Evolutionary conservation across 2,888 invertebrate species (phyloP).

Genomic region (Drosophila mercatorum): DNA sequence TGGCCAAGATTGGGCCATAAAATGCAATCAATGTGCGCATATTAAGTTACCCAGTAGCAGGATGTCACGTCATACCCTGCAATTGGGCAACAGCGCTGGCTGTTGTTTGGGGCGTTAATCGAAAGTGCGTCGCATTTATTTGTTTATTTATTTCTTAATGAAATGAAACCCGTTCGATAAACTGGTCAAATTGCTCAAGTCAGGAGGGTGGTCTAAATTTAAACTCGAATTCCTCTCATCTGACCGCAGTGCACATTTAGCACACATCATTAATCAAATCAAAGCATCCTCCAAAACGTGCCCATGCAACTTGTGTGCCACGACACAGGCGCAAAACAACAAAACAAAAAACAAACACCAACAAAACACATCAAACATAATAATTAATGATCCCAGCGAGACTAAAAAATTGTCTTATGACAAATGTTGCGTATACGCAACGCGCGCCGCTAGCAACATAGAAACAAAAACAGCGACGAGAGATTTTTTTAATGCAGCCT

Average conservation of each 20-base stretch:
- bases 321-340: neutral
- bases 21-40: conserved; percentile 63
- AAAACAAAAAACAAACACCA: neutral
- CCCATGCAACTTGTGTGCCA: conserved; percentile 12
- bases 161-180: conserved; percentile 57
- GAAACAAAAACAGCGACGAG: neutral
- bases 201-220: conserved; percentile 10
- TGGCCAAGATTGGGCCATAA: conserved; percentile 50
- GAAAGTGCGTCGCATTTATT: conserved; percentile 59
- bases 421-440: conserved; percentile 74
- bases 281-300: conserved; percentile 51
- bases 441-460: conserved; percentile 34
- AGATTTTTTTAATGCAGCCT: no score
- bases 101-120: conserved; percentile 31
- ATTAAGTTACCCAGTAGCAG: conserved; percentile 62
- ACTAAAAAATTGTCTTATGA: conserved; percentile 25
- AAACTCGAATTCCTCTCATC: conserved; percentile 8
- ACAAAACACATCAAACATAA: conserved; percentile 17
- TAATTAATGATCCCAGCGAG: conserved; percentile 42
- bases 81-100: conserved; percentile 60
- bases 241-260: neutral
- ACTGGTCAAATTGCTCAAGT: conserved; percentile 55
- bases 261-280: conserved; percentile 47
- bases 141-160: conserved; percentile 4
- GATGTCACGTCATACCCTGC: conserved; percentile 70